Base-by-base conservation (phyloP, 2,113 vertebrate genomes). In the Corythornis madagascariensis region DNA sequence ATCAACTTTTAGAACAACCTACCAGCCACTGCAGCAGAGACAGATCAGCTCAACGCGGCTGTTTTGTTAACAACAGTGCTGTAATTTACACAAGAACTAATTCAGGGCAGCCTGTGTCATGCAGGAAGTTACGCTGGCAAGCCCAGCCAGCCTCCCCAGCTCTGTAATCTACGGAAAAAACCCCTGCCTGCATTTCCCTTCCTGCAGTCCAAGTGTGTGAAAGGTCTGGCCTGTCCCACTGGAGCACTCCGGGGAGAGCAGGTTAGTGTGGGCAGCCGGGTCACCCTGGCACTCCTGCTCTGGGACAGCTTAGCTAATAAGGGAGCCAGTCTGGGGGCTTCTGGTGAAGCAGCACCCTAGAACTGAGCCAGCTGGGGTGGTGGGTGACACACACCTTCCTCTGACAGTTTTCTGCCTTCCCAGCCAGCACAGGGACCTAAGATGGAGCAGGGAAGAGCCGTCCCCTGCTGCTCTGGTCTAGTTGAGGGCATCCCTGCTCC, bases 171-270 rank as follows among this genome's bases (percentile, higher is more conserved):
- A 59, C 0, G 63, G 94, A 95, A 96, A 96, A 94, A 95, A 95
- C 15, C 76, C 64, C 73, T 90, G 94, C 80, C 76, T 83, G 83
- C 88, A 67, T 81, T 96, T 96, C 94, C 92, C 76, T 95, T 93
- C 48, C 29, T 93, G 69, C 45, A 0, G 13, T 93, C 96, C 96
- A 96, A 96, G 76, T 96, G 93, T 96, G 96, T 96, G 93, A 96
- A 96, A 96, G 96, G 96, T 96, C 96, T 91, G 79, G 79, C 96
- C 80, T 67, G 93, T 65, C 92, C 73, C 40, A 8, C 76, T 75
- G 76, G 79, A 92, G 86, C 80, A 10, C 83, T 94, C 84, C 64
- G 7, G 7, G 94, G 75, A 91, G 85, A 50, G 79, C 28, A 77
- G 57, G 86, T 67, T 88, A 83, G 90, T 1, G 1, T 5, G 71